These are phyloP conservation scores for Chiloscyllium punctatum DNA, from an alignment of 2,797 vertebrate genomes.

Conservation along the genomic window DNA sequence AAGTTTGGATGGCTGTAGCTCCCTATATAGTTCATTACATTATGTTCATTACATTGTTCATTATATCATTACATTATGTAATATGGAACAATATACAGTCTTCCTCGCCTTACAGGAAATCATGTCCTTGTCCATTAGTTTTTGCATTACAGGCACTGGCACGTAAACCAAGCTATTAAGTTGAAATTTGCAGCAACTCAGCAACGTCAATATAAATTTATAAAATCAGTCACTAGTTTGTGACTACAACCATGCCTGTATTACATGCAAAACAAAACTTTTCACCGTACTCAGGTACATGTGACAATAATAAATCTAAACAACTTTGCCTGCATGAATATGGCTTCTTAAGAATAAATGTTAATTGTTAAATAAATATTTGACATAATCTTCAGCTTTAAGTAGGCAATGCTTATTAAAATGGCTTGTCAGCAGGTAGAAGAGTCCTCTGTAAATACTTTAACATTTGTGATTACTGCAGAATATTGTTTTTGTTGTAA, in stretches of 20 bases:
- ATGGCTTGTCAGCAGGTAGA: neutral
- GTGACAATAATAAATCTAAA: too few relatives aligned
- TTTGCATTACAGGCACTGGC: conserved; percentile 40
- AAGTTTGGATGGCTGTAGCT: neutral
- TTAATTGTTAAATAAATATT: neutral
- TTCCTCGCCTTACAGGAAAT: conserved; percentile 39
- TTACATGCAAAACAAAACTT: too few relatives aligned
- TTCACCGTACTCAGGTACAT: too few relatives aligned
- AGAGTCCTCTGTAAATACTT: neutral
- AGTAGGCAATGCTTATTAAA: neutral
- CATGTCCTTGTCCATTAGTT: conserved; percentile 40
- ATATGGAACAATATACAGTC: neutral
- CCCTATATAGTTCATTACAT: neutral
- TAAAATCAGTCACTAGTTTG: neutral
- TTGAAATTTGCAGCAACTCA: neutral
- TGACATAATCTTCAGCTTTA: neutral
- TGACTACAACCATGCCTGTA: neutral
- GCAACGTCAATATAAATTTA: neutral
- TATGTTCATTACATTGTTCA: too few relatives aligned
- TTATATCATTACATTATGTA: too few relatives aligned
- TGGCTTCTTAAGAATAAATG: neutral
- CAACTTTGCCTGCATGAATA: neutral
- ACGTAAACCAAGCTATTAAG: conserved; percentile 46
- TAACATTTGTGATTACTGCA: neutral
- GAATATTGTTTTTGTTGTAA: neutral